Base-by-base conservation (phyloP, 2,888 invertebrate species). In the Sipha maydis region DNA sequence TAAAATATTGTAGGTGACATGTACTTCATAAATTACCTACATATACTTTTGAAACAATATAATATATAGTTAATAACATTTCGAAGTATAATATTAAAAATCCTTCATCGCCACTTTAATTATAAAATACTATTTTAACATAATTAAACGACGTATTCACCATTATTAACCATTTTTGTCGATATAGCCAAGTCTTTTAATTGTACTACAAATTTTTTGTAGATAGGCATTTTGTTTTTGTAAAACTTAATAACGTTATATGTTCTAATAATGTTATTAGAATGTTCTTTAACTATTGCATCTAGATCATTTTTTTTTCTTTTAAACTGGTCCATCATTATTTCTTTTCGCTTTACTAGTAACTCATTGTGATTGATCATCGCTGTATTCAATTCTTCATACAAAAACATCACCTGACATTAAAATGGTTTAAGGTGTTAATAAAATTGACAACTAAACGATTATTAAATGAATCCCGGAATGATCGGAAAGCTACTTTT, bases 321-420 rank as follows among this genome's bases (percentile, higher is more conserved):
- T n/a, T 85, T 54, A 85, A 69, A 34, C 54, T 69, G 9, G 56
- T 85, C 78, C 31, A 78, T 1, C 1, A 78, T n/a, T 69, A 78
- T 78, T 78, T 78, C 19, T 77, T 34, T 69, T 54, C 21, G 85
- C 11, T 69, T 31, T 14, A 5, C 31, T 19, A 78, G 9, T 78
- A 85, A 78, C n/a, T 48, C n/a, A 14, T n/a, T 14, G 31, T 78
- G n/a, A n/a, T 19, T 54, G 5, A 78, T n/a, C 31, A 48, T 5
- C 5, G 19, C n/a, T 31, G 8, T 41, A 19, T 76, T 41, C 61
- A 76, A 31, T 0, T 67, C 28, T 48, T 84, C 21, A 25, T 76
- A 17, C 3, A 84, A 67, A 41, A 41, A 41, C 28, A 7, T 76
- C 21, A 31, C 76, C 84, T 84, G 14, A 19, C 0, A 76, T 84